phyloP scores from a whole-genome alignment of 2,797 vertebrate species.

The Mastacembelus armatus region DNA sequence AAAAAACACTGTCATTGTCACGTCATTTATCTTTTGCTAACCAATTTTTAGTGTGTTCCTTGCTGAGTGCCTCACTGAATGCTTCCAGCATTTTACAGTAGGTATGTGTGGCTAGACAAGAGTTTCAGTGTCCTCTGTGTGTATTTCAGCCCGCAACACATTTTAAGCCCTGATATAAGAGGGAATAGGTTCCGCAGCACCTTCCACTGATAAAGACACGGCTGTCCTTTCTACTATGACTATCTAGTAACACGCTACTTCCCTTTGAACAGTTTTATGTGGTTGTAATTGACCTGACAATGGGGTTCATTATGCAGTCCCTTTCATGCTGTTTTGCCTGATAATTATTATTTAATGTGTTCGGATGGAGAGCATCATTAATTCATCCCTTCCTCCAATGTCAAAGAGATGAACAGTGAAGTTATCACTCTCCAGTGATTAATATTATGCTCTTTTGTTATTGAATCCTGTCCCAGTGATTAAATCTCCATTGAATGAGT shows the following conservation, averaged over 20 bases:
- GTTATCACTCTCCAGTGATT: slow-evolving; percentile 84
- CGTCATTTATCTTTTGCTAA: slow-evolving; percentile 73
- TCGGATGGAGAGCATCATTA: slow-evolving; percentile 85
- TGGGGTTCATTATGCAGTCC: slow-evolving; percentile 83
- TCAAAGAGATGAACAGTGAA: slow-evolving; percentile 86
- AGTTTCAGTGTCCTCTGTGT: slow-evolving; percentile 53
- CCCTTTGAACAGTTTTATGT: slow-evolving; percentile 80
- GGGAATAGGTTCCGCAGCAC: slow-evolving; percentile 30
- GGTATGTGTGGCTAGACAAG: slow-evolving; percentile 29
- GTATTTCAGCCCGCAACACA: slow-evolving; percentile 26
- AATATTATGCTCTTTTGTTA: slow-evolving; percentile 85
- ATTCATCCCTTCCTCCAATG: slow-evolving; percentile 86
- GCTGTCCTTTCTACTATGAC: slow-evolving; percentile 68
- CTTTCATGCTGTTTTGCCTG: slow-evolving; percentile 85
- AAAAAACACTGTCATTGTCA: slow-evolving; percentile 76
- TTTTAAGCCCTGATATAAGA: slow-evolving; percentile 44
- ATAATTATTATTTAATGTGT: slow-evolving; percentile 87
- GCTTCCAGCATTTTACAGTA: slow-evolving; percentile 38
- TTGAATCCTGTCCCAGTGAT: slow-evolving; percentile 86
- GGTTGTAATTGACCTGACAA: slow-evolving; percentile 84
- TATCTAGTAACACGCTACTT: slow-evolving; percentile 75
- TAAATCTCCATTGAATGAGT: slow-evolving; percentile 85
- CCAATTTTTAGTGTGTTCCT: slow-evolving; percentile 65
- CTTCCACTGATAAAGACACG: slow-evolving; percentile 64
- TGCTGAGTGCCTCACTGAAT: slow-evolving; percentile 54